Percentiles rank a stretch among this genome's conserved stretches.
These are phyloP conservation scores for Alfaro cultratus DNA, from an alignment of 2,797 vertebrate genomes.

Conservation along the genomic window DNA sequence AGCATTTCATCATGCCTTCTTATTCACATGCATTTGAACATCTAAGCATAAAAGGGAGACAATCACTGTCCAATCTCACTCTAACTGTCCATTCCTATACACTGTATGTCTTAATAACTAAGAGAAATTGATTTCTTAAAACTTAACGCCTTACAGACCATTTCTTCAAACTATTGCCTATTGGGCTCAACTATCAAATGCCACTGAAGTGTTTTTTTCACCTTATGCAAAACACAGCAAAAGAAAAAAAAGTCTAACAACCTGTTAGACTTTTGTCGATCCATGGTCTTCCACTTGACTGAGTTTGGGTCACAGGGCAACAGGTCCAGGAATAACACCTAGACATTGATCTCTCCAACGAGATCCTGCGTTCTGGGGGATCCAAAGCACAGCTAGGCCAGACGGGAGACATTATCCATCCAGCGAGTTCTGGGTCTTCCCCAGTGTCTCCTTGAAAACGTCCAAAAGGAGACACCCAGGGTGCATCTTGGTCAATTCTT, in stretches of 20 bases:
- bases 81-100: slow-evolving; percentile 43
- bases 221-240: too few species aligned
- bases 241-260: too few species aligned
- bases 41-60: neutral
- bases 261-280: slow-evolving; percentile 36
- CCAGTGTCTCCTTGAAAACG: neutral
- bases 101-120: slow-evolving; percentile 12
- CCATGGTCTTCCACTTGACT: neutral
- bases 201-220: slow-evolving; percentile 25
- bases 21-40: slow-evolving; percentile 24
- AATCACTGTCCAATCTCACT: too few species aligned
- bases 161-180: slow-evolving; percentile 53
- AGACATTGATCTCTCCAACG: neutral
- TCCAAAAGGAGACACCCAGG: too few species aligned
- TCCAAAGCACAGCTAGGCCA: too few species aligned
- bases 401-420: neutral
- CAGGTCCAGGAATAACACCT: neutral
- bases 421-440: neutral
- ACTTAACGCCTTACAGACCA: slow-evolving; percentile 37
- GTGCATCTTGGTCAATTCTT: neutral
- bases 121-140: slow-evolving; percentile 17
- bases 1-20: neutral
- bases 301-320: neutral
- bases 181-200: slow-evolving; percentile 57
- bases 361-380: neutral